A percentile compares a stretch with the other conserved stretches of the same genome.
These are phyloP conservation scores for Platycercus adscitus DNA, from an alignment of 2,113 vertebrate genomes.

Conservation along the genomic window DNA sequence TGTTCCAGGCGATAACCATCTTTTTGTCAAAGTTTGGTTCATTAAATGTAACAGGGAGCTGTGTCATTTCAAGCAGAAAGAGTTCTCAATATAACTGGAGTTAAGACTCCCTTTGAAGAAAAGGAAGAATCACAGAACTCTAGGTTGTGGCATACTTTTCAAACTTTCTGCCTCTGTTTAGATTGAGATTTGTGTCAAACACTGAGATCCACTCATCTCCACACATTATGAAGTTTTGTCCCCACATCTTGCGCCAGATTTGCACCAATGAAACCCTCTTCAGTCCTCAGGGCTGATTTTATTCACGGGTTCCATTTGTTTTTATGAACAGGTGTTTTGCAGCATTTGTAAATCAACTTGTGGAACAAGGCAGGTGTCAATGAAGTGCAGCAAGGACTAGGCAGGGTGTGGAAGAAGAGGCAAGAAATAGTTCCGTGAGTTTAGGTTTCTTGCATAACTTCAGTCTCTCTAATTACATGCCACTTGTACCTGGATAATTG, in stretches of 20 bases:
- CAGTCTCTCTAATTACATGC: neutral
- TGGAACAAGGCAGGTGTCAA: neutral
- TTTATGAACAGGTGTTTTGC: neutral
- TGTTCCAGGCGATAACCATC: neutral
- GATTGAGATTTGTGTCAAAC: neutral
- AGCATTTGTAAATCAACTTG: neutral
- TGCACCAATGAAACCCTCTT: neutral
- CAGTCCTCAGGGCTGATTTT: neutral
- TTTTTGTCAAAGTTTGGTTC: neutral
- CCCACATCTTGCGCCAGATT: neutral
- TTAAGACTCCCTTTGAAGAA: neutral
- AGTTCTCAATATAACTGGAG: neutral
- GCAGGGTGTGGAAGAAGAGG: neutral
- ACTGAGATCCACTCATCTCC: neutral
- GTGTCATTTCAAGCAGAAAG: neutral
- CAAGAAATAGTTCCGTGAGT: neutral
- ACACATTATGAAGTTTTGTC: neutral
- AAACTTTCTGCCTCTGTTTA: neutral
- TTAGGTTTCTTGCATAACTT: neutral
- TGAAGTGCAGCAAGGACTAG: neutral
- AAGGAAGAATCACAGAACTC: neutral
- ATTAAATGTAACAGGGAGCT: neutral
- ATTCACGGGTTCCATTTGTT: neutral
- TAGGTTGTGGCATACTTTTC: neutral
- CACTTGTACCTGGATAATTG: neutral